Conservation (phyloP, 2,113 vertebrate species). For the Atlantisia rogersi region DNA sequence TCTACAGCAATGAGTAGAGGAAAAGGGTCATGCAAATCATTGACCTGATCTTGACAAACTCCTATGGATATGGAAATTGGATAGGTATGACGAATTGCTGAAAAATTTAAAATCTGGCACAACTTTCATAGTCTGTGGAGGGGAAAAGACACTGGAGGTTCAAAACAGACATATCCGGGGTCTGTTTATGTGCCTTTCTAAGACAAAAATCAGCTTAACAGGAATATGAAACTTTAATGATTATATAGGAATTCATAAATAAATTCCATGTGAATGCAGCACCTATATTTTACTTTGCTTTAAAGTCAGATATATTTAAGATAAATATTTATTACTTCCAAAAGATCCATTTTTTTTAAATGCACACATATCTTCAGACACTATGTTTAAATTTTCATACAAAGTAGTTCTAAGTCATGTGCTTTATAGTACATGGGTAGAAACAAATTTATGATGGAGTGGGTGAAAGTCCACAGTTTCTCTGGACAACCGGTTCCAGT, state of each 20-base stretch:
- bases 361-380: background rate
- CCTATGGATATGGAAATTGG: background rate
- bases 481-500: too few relatives aligned
- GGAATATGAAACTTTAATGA: background rate
- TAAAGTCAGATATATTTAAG: background rate
- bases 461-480: background rate
- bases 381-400: background rate
- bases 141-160: background rate
- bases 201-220: background rate
- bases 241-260: background rate
- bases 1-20: background rate
- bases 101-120: background rate
- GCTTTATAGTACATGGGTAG: background rate
- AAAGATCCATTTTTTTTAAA: background rate
- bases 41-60: background rate
- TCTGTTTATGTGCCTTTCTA: background rate
- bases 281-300: background rate
- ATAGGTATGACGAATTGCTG: background rate
- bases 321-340: background rate
- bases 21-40: background rate
- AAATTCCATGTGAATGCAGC: background rate
- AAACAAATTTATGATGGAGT: background rate
- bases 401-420: background rate
- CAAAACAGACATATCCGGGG: background rate
- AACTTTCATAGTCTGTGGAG: background rate